Conservation (phyloP, 2,113 vertebrate species). For the Cygnus atratus region DNA sequence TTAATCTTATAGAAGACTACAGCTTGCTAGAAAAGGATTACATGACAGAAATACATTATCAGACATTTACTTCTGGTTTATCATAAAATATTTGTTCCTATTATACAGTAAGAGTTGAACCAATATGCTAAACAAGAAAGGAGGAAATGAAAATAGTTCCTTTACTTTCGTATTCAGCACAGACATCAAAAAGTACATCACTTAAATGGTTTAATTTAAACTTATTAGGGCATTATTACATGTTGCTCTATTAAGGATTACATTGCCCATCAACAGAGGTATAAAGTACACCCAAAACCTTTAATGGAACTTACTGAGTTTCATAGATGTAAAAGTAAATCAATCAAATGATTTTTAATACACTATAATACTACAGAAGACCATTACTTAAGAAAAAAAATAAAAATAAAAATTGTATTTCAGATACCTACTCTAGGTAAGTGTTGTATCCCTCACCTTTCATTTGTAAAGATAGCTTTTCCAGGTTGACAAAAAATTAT, state of each 20-base stretch:
- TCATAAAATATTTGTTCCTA: neutral
- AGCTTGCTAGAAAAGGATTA: constrained; percentile 29
- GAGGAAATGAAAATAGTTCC: neutral
- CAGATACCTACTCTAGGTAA: neutral
- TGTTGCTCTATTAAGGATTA: neutral
- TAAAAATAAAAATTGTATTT: neutral
- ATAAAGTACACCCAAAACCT: neutral
- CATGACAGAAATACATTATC: constrained; percentile 1
- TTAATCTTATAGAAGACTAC: constrained; percentile 14
- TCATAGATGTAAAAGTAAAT: neutral
- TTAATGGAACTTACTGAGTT: neutral
- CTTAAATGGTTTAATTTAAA: neutral
- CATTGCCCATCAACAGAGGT: neutral
- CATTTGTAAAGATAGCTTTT: neutral
- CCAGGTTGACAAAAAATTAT: neutral
- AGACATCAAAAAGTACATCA: neutral
- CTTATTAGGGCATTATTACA: neutral
- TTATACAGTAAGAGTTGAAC: neutral
- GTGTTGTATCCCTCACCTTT: fast-evolving
- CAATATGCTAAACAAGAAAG: neutral
- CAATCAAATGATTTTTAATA: neutral
- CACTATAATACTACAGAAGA: neutral
- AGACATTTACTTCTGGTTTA: constrained; percentile 25
- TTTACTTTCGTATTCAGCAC: neutral
- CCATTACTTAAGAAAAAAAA: neutral